A percentile compares a stretch with the other conserved stretches of the same genome.
These are phyloP conservation scores for Tromatobia lineatoria DNA, from an alignment of 2,888 invertebrate genomes.

Conservation along the genomic window DNA sequence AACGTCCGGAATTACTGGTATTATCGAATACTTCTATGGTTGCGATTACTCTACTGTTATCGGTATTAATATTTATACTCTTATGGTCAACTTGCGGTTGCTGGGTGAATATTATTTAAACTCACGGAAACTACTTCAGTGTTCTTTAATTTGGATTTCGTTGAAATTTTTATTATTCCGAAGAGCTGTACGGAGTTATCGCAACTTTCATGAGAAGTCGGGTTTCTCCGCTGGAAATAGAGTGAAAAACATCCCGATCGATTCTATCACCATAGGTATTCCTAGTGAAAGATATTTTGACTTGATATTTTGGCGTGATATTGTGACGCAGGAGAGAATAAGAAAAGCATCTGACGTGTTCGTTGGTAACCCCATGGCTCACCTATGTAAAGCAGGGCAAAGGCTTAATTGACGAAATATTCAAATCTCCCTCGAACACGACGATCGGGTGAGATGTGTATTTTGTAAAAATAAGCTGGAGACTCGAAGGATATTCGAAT, in stretches of 20 bases:
- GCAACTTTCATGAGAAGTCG: conserved; percentile 38
- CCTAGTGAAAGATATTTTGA: not conserved
- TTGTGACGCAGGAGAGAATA: not conserved
- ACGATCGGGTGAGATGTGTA: conserved; percentile 31
- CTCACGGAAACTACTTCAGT: not conserved
- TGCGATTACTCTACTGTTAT: conserved; percentile 20
- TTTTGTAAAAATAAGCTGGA: not conserved
- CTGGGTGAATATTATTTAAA: not conserved
- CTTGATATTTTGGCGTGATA: not conserved
- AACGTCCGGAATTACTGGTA: conserved; percentile 41
- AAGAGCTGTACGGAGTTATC: not conserved
- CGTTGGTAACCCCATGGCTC: conserved; percentile 77
- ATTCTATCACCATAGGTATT: not conserved
- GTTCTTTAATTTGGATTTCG: not conserved
- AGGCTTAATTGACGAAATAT: conserved; percentile 83
- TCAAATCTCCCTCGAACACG: conserved; percentile 75
- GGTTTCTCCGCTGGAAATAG: not conserved
- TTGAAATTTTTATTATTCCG: conserved; percentile 8
- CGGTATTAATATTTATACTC: not conserved
- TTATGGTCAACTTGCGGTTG: not conserved
- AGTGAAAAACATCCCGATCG: conserved; percentile 23
- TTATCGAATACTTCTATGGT: not conserved
- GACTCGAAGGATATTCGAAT: conserved; percentile 74
- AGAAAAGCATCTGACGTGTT: conserved; percentile 24
- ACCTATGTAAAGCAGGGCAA: conserved; percentile 80